These are phyloP conservation scores for Bos javanicus DNA, from an alignment of 2,113 vertebrate species.

Conservation along the genomic window DNA sequence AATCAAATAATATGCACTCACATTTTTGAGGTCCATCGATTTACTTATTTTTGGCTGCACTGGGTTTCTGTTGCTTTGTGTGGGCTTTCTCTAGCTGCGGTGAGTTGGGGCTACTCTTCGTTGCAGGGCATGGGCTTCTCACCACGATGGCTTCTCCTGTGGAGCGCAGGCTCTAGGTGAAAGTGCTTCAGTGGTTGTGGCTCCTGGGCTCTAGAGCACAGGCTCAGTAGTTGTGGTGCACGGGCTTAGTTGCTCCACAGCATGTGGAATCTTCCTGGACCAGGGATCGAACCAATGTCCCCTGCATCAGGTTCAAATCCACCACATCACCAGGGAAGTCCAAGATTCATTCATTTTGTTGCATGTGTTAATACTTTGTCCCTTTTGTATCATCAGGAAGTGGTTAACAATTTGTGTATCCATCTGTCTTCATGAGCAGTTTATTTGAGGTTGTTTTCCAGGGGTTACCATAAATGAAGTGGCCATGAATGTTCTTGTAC, in stretches of 20 bases:
- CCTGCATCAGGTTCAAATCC: not conserved
- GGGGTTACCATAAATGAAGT: not conserved
- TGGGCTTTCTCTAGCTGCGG: not conserved
- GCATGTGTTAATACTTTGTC: not conserved
- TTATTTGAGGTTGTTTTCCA: not conserved
- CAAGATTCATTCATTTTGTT: not conserved
- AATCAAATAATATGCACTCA: not conserved
- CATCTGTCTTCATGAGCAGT: not conserved
- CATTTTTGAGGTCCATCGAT: not conserved
- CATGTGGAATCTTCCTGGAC: not conserved
- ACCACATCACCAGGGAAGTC: not conserved
- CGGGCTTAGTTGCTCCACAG: not conserved
- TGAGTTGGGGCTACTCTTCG: rapidly evolving
- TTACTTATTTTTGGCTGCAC: not conserved
- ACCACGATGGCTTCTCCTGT: rapidly evolving
- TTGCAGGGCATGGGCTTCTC: not conserved
- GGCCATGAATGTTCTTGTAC: not conserved
- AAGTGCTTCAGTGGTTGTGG: rapidly evolving
- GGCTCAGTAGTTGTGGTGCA: not conserved
- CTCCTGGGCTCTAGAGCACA: not conserved
- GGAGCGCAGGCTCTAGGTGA: not conserved
- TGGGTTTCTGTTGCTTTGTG: not conserved
- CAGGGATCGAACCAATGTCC: not conserved
- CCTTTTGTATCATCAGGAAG: not conserved
- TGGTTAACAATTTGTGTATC: not conserved